Conservation (phyloP, 2,797 vertebrate species). For the Pelodytes ibericus region DNA sequence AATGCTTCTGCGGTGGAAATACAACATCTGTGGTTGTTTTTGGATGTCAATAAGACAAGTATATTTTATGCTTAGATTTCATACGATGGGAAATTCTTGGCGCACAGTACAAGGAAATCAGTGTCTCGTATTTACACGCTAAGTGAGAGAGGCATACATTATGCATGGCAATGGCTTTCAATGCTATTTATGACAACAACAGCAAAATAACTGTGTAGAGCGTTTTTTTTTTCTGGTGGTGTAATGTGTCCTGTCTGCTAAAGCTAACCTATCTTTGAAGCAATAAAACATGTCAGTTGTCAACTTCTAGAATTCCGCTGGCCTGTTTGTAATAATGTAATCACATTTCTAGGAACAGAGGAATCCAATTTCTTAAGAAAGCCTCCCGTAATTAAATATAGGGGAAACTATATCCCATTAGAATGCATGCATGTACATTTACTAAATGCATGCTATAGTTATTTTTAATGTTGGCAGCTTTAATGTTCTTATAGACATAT, state of each 20-base stretch:
- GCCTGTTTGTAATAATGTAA: neutral
- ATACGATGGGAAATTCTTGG: constrained; percentile 18
- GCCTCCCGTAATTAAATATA: no score
- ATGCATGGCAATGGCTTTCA: constrained; percentile 47
- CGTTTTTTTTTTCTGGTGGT: constrained; percentile 32
- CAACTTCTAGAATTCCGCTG: neutral
- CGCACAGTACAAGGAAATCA: constrained; percentile 29
- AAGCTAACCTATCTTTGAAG: constrained; percentile 29
- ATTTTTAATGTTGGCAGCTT: no score
- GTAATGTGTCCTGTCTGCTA: constrained; percentile 27
- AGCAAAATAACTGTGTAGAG: constrained; percentile 35
- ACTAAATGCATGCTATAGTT: no score
- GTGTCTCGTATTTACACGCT: constrained; percentile 47
- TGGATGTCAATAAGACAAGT: constrained; percentile 31
- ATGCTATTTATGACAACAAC: constrained; percentile 51
- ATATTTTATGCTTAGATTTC: constrained; percentile 37
- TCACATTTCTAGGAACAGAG: neutral
- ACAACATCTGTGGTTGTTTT: constrained; percentile 11
- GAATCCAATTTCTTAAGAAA: no score
- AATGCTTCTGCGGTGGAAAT: constrained; percentile 4
- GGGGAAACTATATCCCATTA: no score
- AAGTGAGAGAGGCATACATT: constrained; percentile 52
- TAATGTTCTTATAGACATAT: no score
- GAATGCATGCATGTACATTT: no score
- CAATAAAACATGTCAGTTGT: constrained; percentile 25